These are phyloP conservation scores for Mystacornis crossleyi DNA, from an alignment of 2,113 vertebrate species.

Conservation along the genomic window DNA sequence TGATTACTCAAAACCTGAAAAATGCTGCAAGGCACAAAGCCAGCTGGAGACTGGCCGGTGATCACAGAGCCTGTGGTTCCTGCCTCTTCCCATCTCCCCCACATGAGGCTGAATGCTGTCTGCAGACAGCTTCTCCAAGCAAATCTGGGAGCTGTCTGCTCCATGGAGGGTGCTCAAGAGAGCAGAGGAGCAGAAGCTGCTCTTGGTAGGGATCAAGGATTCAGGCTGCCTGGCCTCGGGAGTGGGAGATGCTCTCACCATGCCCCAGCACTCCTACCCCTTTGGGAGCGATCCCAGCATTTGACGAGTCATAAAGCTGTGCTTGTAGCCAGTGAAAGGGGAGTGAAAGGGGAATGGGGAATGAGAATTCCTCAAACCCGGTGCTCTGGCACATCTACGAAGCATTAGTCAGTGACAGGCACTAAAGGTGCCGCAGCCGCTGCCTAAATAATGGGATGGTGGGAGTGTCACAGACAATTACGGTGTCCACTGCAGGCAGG, in stretches of 20 bases:
- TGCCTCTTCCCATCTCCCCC: background rate
- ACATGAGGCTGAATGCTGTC: background rate
- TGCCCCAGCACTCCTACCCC: background rate
- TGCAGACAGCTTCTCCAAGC: background rate
- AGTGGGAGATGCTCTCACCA: background rate
- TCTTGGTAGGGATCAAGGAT: fast-evolving
- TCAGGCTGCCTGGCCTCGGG: fast-evolving
- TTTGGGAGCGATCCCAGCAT: background rate
- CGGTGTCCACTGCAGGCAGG: background rate
- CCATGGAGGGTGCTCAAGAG: fast-evolving
- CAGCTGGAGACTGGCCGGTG: background rate
- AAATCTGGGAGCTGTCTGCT: background rate
- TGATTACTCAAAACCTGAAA: background rate
- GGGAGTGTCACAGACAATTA: background rate
- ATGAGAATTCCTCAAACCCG: background rate
- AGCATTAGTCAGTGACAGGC: background rate
- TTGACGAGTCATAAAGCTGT: background rate
- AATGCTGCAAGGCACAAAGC: background rate
- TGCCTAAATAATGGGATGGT: background rate
- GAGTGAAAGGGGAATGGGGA: background rate
- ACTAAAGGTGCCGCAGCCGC: background rate
- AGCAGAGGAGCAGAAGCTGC: background rate
- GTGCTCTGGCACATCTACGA: fast-evolving
- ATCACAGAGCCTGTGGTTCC: background rate
- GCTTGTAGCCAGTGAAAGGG: background rate